Conservation (phyloP, 2,797 vertebrate genomes). For the Tenualosa thibaudeaui region DNA sequence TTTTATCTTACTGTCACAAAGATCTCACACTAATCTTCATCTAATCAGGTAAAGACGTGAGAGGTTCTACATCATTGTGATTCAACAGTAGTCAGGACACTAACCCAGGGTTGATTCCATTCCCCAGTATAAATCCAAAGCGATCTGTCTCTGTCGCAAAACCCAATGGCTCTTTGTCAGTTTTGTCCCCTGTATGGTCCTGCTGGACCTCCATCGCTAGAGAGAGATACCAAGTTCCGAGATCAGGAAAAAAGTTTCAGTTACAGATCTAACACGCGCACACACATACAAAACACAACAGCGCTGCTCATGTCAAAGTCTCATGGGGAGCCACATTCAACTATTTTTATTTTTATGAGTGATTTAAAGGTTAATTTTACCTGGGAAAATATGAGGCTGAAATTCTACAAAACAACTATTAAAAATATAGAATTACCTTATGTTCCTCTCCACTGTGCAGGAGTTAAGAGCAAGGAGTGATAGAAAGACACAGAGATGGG, state of each 20-base stretch:
- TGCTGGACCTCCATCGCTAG: constrained; percentile 62
- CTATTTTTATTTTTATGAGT: background rate
- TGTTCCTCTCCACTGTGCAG: background rate
- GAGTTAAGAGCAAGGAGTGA: background rate
- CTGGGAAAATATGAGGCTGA: background rate
- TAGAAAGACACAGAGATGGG: background rate
- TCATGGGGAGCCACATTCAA: background rate
- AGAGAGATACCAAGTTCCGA: background rate
- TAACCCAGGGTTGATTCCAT: constrained; percentile 71
- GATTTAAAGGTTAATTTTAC: background rate
- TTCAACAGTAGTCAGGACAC: constrained; percentile 40
- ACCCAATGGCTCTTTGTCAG: constrained; percentile 59
- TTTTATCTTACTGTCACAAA: background rate
- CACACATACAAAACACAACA: background rate
- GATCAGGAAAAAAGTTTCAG: background rate
- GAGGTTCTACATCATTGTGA: background rate
- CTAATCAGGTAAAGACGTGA: background rate
- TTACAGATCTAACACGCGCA: background rate
- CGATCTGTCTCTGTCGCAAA: constrained; percentile 70
- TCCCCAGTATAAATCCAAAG: constrained; percentile 77
- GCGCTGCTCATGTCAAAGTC: background rate
- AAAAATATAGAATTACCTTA: background rate
- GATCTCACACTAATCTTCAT: background rate
- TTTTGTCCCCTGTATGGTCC: constrained; percentile 52
- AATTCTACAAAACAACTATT: background rate